Percentiles rank a stretch among this genome's conserved stretches.
phyloP scores from a whole-genome alignment of 2,797 vertebrate species.

The Dendrocincla fuliginosa region DNA sequence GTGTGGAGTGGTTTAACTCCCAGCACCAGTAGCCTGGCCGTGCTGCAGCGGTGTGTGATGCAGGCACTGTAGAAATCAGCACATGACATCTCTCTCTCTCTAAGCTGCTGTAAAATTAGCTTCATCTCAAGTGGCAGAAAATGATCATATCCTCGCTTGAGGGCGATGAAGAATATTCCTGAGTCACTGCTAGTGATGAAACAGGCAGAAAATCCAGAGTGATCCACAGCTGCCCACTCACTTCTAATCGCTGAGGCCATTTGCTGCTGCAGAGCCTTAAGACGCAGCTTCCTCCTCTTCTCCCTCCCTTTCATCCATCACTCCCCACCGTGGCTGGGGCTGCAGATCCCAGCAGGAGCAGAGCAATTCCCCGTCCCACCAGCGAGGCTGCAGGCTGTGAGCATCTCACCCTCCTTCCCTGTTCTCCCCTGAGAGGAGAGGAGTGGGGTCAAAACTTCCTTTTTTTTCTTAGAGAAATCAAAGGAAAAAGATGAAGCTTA shows the following conservation, averaged over 20 bases:
- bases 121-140: constrained; percentile 70
- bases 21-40: neutral
- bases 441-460: neutral
- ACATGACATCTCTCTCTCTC: constrained; percentile 57
- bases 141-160: constrained; percentile 62
- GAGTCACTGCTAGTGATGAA: constrained; percentile 64
- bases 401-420: neutral
- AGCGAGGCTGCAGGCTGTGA: neutral
- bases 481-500: neutral
- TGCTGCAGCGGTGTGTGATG: neutral
- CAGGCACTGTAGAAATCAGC: constrained; percentile 25
- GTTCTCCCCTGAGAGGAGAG: neutral
- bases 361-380: neutral
- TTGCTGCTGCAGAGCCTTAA: constrained; percentile 54
- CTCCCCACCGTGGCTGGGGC: neutral
- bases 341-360: constrained; percentile 2
- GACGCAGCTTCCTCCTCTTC: constrained; percentile 36
- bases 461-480: neutral
- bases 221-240: constrained; percentile 64
- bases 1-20: neutral
- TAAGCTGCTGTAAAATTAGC: constrained; percentile 65
- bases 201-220: constrained; percentile 60
- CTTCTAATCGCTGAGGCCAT: constrained; percentile 55
- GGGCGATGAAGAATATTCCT: constrained; percentile 65
- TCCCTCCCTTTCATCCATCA: constrained; percentile 55